Percentiles rank a stretch among this genome's conserved stretches.
These are phyloP conservation scores for Rhopalosiphum padi DNA, from an alignment of 1,140 invertebrate species.

Conservation along the genomic window DNA sequence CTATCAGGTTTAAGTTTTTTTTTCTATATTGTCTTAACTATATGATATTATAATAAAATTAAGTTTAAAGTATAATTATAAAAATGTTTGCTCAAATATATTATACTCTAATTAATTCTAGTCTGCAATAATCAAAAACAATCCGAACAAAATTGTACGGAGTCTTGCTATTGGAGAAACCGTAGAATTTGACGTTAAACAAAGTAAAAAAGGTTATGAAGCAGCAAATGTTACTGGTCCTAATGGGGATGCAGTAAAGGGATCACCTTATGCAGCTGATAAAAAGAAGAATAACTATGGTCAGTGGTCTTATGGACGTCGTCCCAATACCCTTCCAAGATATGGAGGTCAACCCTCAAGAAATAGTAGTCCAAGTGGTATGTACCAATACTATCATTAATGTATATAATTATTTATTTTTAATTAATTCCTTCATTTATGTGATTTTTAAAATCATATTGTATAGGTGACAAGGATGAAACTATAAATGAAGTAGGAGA, in stretches of 20 bases:
- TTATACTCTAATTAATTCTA: conserved; percentile 60
- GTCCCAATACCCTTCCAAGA: conserved; percentile 63
- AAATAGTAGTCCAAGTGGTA: conserved; percentile 61
- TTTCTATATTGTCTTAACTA: not conserved
- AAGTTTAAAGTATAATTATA: not conserved
- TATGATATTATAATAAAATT: not conserved
- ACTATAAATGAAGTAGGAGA: conserved; percentile 45
- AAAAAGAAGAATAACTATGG: conserved; percentile 78
- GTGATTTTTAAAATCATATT: not conserved
- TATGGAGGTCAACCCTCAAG: conserved; percentile 62
- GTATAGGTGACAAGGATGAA: conserved; percentile 46
- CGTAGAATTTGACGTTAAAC: conserved; percentile 98
- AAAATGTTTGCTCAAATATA: not conserved
- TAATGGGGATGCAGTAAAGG: conserved; percentile 89
- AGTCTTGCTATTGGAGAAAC: conserved; percentile 98
- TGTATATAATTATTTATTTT: not conserved
- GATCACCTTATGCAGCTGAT: conserved; percentile 95
- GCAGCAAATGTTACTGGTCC: conserved; percentile 97
- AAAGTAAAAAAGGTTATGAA: conserved; percentile 97
- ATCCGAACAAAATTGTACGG: conserved; percentile 95
- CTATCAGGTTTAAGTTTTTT: not conserved
- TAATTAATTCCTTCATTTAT: not conserved
- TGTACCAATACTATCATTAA: not conserved
- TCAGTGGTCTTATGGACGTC: conserved; percentile 70
- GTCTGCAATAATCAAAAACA: conserved; percentile 96